These are phyloP conservation scores for Euproctis similis DNA, from an alignment of 2,888 invertebrate genomes.

Conservation along the genomic window DNA sequence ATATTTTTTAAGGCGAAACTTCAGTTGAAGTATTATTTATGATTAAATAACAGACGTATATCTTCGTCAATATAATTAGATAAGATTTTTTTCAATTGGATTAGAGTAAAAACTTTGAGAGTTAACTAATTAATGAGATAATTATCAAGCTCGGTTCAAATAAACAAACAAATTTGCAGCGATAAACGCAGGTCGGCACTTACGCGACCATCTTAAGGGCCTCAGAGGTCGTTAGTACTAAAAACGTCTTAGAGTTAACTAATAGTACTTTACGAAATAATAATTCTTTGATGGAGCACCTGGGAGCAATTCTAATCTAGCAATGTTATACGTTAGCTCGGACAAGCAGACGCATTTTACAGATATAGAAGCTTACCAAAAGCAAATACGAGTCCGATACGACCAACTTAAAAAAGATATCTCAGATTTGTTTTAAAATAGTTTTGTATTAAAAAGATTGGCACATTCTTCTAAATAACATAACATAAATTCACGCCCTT, in stretches of 20 bases:
- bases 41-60: neutral
- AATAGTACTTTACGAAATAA: conserved; percentile 22
- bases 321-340: conserved; percentile 17
- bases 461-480: too few species aligned
- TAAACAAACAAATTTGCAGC: neutral
- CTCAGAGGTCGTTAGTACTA: conserved; percentile 12
- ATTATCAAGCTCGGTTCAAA: neutral
- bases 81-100: too few species aligned
- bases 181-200: conserved; percentile 6
- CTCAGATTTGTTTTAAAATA: too few species aligned
- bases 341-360: conserved; percentile 11
- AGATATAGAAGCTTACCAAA: conserved; percentile 14
- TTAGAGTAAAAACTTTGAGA: too few species aligned
- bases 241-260: conserved; percentile 17
- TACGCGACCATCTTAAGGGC: conserved; percentile 12
- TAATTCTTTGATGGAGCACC: conserved; percentile 31
- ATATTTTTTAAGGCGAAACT: neutral
- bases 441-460: neutral
- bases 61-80: neutral
- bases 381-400: conserved; percentile 1
- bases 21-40: neutral
- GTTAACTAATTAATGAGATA: neutral
- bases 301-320: conserved; percentile 34
- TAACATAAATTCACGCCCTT: too few species aligned
- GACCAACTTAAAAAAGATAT: neutral